phyloP scores from a whole-genome alignment of 2,113 vertebrate genomes.

The Procavia capensis region DNA sequence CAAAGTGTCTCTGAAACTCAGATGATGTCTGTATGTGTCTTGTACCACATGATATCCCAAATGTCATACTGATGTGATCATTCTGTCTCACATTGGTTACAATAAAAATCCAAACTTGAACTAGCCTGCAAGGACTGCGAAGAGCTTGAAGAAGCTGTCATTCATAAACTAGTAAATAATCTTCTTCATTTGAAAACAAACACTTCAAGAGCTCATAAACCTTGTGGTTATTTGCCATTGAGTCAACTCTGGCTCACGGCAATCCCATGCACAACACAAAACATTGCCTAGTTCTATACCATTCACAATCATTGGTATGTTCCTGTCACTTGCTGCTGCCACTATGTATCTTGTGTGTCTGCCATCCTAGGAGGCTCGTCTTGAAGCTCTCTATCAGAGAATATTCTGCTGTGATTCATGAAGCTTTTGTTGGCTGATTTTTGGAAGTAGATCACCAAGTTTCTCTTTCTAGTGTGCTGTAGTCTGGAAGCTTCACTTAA shows the following conservation, averaged over 20 bases:
- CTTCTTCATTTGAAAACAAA: not conserved
- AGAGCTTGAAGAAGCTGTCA: not conserved
- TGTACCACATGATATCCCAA: not conserved
- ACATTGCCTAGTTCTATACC: not conserved
- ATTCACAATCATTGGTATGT: not conserved
- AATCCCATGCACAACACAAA: not conserved
- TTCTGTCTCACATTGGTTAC: not conserved
- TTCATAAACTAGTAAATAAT: not conserved
- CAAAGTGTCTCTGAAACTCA: slow-evolving; percentile 5
- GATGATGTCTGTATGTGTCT: not conserved
- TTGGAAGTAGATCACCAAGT: not conserved
- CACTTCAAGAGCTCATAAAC: not conserved
- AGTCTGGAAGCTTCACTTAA: not conserved
- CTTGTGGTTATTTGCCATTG: not conserved
- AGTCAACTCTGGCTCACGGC: not conserved
- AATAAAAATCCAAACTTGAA: not conserved
- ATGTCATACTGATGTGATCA: not conserved
- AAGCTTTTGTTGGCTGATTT: not conserved
- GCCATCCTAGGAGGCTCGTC: not conserved
- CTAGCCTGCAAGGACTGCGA: not conserved
- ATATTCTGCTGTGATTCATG: not conserved
- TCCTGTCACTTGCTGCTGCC: not conserved
- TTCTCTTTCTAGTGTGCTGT: not conserved
- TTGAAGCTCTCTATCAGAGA: not conserved
- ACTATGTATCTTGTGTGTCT: not conserved